Conservation (phyloP, 2,797 vertebrate genomes). For the Trachops cirrhosus region DNA sequence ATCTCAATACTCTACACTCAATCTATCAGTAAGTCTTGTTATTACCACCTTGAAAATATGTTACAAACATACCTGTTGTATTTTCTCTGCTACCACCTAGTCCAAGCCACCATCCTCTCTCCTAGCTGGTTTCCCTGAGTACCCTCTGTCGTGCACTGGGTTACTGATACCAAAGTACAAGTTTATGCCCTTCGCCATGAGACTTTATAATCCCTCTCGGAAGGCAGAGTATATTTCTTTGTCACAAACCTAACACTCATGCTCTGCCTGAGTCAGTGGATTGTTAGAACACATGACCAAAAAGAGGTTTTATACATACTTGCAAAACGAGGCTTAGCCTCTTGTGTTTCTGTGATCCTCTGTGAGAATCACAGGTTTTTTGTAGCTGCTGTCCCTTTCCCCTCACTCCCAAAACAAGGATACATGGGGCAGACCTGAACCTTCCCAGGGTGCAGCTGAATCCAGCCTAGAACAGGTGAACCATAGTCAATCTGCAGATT, state of each 20-base stretch:
- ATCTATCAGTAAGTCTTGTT: not conserved
- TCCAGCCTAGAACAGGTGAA: not conserved
- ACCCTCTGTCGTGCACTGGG: not conserved
- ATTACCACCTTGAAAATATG: not conserved
- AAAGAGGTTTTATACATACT: not conserved
- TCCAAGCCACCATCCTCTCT: not conserved
- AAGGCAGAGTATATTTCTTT: not conserved
- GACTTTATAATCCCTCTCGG: not conserved
- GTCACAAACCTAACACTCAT: not conserved
- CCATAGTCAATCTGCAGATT: not conserved
- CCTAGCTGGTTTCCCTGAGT: not conserved
- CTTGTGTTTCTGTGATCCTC: not conserved
- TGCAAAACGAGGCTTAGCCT: not conserved
- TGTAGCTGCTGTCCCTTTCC: not conserved
- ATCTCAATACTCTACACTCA: not conserved
- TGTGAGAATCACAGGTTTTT: not conserved
- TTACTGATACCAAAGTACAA: not conserved
- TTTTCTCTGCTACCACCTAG: not conserved
- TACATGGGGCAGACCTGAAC: not conserved
- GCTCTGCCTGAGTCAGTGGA: not conserved
- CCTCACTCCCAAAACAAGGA: not conserved
- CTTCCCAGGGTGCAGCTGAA: not conserved
- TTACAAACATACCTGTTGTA: not conserved
- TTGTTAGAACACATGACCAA: not conserved
- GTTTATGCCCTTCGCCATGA: not conserved